Evolutionary conservation across 2,113 vertebrate genomes (phyloP).

Genomic region (Heliornis fulica): DNA sequence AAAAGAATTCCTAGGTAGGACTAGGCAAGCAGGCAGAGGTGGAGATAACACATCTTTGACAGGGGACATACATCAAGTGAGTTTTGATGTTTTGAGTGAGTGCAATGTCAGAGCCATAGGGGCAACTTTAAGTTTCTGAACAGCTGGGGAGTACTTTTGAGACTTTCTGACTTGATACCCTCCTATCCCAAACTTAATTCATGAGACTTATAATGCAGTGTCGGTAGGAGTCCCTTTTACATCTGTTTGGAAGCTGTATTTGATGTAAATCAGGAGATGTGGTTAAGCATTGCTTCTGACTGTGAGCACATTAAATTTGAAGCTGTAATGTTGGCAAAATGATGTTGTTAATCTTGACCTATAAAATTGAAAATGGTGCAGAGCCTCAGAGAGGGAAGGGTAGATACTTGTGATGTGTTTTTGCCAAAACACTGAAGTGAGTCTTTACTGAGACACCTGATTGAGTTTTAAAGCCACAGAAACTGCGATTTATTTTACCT

Average conservation of each 20-base stretch:
- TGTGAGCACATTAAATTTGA: not conserved
- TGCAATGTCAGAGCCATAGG: not conserved
- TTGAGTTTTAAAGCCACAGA: not conserved
- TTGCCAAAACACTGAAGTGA: not conserved
- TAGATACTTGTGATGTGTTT: not conserved
- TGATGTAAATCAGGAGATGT: not conserved
- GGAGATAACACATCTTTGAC: too few species aligned
- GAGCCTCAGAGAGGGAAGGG: not conserved
- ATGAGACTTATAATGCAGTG: rapidly evolving
- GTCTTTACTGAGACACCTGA: not conserved
- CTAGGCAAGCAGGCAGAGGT: not conserved
- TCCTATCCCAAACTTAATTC: not conserved
- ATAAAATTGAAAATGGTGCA: not conserved
- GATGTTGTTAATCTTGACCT: not conserved
- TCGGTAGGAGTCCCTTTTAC: not conserved
- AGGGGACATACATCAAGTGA: not conserved
- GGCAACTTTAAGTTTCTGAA: not conserved
- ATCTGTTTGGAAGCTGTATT: not conserved
- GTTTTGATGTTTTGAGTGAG: not conserved
- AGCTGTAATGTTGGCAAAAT: not conserved
- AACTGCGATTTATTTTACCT: not conserved
- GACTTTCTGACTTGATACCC: not conserved
- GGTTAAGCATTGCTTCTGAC: not conserved
- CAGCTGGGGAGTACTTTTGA: not conserved
- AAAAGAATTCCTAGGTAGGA: not conserved